phyloP scores from a whole-genome alignment of 2,888 invertebrate species.

The Gisinianus flammeolus region DNA sequence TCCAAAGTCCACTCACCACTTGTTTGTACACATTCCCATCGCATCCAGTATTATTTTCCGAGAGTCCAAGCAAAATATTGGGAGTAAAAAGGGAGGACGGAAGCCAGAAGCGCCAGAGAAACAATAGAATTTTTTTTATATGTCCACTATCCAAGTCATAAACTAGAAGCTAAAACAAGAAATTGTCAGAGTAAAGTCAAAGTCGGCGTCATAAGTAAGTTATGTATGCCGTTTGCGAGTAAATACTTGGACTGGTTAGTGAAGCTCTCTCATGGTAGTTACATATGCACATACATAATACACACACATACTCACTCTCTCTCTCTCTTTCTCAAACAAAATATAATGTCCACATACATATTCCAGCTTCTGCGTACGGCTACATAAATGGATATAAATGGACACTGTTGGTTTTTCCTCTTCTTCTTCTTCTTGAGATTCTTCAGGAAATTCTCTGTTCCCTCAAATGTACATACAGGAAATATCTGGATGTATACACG shows the following conservation, averaged over 20 bases:
- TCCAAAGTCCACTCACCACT: not conserved
- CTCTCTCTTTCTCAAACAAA: not conserved
- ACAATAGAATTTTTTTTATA: constrained; percentile 17
- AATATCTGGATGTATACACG: not conserved
- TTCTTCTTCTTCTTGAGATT: not conserved
- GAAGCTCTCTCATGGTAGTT: too few species aligned
- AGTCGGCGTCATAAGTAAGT: constrained; percentile 9
- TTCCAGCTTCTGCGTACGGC: constrained; percentile 4
- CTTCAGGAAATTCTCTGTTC: not conserved
- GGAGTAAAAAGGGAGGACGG: not conserved
- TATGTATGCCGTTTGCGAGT: not conserved
- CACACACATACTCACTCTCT: not conserved
- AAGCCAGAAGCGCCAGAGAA: constrained; percentile 6
- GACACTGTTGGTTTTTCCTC: not conserved
- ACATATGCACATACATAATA: not conserved
- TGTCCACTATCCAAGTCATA: not conserved
- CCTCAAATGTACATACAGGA: not conserved
- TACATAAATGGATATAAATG: constrained; percentile 42
- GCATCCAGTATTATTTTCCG: too few species aligned
- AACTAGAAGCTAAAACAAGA: constrained; percentile 23
- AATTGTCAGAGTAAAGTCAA: constrained; percentile 20
- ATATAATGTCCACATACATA: too few species aligned
- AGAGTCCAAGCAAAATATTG: not conserved
- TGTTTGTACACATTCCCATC: too few species aligned
- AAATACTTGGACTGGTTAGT: too few species aligned